Evolutionary conservation across 1,140 invertebrate genomes (phyloP).

Genomic region (Polyergus mexicanus): DNA sequence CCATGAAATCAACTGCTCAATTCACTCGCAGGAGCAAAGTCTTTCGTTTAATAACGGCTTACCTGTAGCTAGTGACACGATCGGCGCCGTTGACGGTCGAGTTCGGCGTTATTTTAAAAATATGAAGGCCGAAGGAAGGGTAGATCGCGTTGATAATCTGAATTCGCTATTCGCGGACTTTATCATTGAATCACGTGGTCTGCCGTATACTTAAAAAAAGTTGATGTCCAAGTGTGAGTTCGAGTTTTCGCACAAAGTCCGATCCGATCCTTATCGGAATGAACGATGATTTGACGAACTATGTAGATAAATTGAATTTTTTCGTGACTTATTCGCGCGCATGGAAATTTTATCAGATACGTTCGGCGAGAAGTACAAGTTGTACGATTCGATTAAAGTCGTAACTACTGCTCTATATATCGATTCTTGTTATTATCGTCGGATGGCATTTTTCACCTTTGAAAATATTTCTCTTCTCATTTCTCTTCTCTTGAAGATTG

Average conservation of each 20-base stretch:
- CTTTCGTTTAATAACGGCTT: slow-evolving; percentile 11
- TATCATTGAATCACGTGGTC: slow-evolving; percentile 6
- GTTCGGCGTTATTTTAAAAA: slow-evolving; percentile 52
- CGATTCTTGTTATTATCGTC: not conserved
- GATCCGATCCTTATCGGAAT: slow-evolving; percentile 8
- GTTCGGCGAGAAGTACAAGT: not conserved
- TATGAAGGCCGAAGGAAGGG: slow-evolving; percentile 17
- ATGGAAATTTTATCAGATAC: not conserved
- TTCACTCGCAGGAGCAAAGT: slow-evolving; percentile 15
- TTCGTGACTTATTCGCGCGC: not conserved
- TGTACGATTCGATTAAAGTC: not conserved
- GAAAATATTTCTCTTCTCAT: not conserved
- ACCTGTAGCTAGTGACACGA: slow-evolving; percentile 10
- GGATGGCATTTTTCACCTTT: not conserved
- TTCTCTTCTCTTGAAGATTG: not conserved
- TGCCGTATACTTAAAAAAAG: not conserved
- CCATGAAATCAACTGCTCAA: slow-evolving; percentile 43
- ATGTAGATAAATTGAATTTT: slow-evolving; percentile 26
- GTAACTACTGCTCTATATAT: not conserved
- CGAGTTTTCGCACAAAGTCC: not conserved
- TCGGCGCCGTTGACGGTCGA: slow-evolving; percentile 12
- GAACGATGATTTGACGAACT: slow-evolving; percentile 23
- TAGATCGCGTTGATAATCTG: slow-evolving; percentile 36
- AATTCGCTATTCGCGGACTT: not conserved
- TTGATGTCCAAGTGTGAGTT: not conserved